These are phyloP conservation scores for Gobionotothen gibberifrons DNA, from an alignment of 2,797 vertebrate genomes.

Conservation along the genomic window DNA sequence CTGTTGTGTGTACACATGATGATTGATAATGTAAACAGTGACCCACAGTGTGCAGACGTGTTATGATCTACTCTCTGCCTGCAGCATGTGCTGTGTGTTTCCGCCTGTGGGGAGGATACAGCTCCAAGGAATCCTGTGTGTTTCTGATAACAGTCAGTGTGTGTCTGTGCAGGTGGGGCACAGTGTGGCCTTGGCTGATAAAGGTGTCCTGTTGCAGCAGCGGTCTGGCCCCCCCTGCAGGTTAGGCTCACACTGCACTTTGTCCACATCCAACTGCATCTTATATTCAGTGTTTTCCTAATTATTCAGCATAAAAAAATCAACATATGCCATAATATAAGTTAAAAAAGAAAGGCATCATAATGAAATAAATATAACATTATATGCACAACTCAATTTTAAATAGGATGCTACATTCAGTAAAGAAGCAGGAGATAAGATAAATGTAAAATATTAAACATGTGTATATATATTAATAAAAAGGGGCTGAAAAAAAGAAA, in stretches of 20 bases:
- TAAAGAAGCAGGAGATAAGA: too few species aligned
- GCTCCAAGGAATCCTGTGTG: slow-evolving; percentile 31
- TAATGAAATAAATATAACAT: too few species aligned
- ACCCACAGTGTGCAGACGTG: slow-evolving; percentile 1
- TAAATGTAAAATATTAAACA: too few species aligned
- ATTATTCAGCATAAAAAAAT: too few species aligned
- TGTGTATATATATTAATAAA: too few species aligned
- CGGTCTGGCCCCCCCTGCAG: slow-evolving; percentile 55
- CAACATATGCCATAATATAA: too few species aligned
- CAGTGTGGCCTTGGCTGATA: slow-evolving; percentile 66
- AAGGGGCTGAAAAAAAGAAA: too few species aligned
- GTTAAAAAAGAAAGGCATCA: too few species aligned
- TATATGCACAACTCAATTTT: too few species aligned
- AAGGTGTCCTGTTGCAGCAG: slow-evolving; percentile 58
- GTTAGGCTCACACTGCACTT: neutral
- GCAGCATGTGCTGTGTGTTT: slow-evolving; percentile 38
- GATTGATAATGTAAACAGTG: neutral
- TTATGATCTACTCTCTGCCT: slow-evolving; percentile 20
- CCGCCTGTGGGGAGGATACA: slow-evolving; percentile 36
- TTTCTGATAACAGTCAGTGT: slow-evolving; percentile 12
- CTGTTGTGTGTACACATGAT: neutral
- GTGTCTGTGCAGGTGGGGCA: slow-evolving; percentile 53
- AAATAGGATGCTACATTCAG: too few species aligned
- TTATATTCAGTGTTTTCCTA: too few species aligned
- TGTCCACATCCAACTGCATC: too few species aligned